Evolutionary conservation across 2,888 invertebrate genomes (phyloP), one percentile per base, ranked within the genome.

Genomic region (Atrina japonica): DNA sequence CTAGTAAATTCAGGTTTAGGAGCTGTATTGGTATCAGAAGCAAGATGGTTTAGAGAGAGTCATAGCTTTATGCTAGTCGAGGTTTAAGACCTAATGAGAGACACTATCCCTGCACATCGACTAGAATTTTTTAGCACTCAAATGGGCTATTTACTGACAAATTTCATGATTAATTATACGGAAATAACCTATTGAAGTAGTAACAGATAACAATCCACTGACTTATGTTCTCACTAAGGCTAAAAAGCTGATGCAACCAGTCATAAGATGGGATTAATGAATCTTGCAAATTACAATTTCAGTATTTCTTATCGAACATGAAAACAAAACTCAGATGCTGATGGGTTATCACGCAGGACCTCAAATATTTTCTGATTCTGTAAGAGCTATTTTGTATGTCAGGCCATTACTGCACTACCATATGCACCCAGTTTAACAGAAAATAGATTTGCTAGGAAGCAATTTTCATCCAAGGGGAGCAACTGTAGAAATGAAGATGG

Each of bases 131-230:
- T n/a, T n/a, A n/a, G n/a, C n/a, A n/a, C n/a, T n/a, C n/a, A n/a
- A n/a, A n/a, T n/a, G n/a, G n/a, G 45, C 60, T 45, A 45, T 70
- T 14, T 14, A 64, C 64, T 40, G 70, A 73, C 47, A 71, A 58
- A 53, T 70, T 71, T 58, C 53, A 71, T 30, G 73, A 71, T 50
- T 73, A 70, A 30, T 29, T 72, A 30, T 73, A 71, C 23, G 64
- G 70, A 3, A 70, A 73, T 45, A n/a, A n/a, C n/a, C n/a, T n/a
- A n/a, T n/a, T n/a, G n/a, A n/a, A n/a, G n/a, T n/a, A n/a, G n/a
- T n/a, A n/a, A n/a, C 16, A 23, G 23, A 64, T 52, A 18, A 21
- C 16, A 40, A 43, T 61, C 3, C 3, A 18, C 5, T 43, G 43
- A 43, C 43, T 43, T 43, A 43, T 5, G 43, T 43, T n/a, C 43